Evolutionary conservation across 2,888 invertebrate genomes (phyloP).

Genomic region (Torymus texanus): DNA sequence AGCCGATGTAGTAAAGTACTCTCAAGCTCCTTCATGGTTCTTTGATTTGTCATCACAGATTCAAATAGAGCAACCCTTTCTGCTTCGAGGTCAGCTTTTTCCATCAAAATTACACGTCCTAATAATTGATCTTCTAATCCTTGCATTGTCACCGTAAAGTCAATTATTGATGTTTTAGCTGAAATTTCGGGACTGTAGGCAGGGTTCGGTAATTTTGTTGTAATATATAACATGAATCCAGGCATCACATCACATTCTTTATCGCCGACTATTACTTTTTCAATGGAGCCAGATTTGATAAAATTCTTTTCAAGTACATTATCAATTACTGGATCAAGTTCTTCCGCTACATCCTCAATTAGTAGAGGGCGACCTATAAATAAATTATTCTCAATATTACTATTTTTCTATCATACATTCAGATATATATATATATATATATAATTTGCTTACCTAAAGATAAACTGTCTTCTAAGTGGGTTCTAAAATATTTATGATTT

Average conservation of each 20-base stretch:
- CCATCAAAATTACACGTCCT: slow-evolving; percentile 95
- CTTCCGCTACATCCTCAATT: slow-evolving; percentile 96
- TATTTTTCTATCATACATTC: not conserved
- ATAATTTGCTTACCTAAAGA: slow-evolving; percentile 80
- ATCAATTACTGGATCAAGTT: slow-evolving; percentile 96
- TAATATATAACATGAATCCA: slow-evolving; percentile 95
- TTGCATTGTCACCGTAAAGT: slow-evolving; percentile 97
- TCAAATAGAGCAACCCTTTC: slow-evolving; percentile 95
- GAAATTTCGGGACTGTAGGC: slow-evolving; percentile 97
- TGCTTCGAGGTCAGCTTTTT: slow-evolving; percentile 95
- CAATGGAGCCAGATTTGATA: slow-evolving; percentile 96
- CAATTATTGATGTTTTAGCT: slow-evolving; percentile 97
- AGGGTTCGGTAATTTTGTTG: slow-evolving; percentile 96
- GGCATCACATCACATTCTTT: slow-evolving; percentile 98
- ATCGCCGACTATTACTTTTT: slow-evolving; percentile 95
- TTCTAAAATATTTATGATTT: slow-evolving; percentile 97
- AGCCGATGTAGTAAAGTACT: slow-evolving; percentile 93
- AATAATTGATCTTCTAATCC: slow-evolving; percentile 96
- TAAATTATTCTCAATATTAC: not conserved
- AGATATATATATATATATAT: not conserved
- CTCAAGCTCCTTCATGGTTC: slow-evolving; percentile 96
- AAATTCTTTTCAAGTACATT: slow-evolving; percentile 98
- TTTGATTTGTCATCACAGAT: slow-evolving; percentile 96
- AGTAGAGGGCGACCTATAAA: slow-evolving; percentile 82
- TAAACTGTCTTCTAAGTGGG: slow-evolving; percentile 91